Percentiles rank a stretch among this genome's conserved stretches.
Evolutionary conservation across 2,113 vertebrate species (phyloP).

Genomic region (Silurus meridionalis): DNA sequence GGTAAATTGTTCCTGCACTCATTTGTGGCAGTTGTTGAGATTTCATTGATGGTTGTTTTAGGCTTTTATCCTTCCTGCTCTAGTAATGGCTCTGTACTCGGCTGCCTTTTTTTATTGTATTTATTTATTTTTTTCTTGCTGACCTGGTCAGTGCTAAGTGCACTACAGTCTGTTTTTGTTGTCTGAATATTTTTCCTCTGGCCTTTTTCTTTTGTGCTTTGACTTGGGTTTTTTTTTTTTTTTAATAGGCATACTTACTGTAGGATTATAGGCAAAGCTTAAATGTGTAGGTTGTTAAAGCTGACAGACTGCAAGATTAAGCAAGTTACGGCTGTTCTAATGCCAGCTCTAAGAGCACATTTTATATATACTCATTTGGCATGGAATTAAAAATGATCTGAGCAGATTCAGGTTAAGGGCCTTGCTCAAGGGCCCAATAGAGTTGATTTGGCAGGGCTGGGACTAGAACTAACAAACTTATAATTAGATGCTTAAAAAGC

Average conservation of each 20-base stretch:
- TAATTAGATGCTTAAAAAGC: neutral
- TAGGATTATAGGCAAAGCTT: neutral
- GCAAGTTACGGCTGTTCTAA: neutral
- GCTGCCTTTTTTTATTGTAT: neutral
- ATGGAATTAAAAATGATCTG: neutral
- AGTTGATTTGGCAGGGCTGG: neutral
- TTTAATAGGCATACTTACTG: neutral
- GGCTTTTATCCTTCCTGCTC: conserved; percentile 10
- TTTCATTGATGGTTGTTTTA: neutral
- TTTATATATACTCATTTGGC: neutral
- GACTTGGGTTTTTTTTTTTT: neutral
- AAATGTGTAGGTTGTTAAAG: neutral
- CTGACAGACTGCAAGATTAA: neutral
- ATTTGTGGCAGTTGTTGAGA: neutral
- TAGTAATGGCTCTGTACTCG: neutral
- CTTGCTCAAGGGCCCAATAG: neutral
- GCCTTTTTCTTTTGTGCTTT: neutral
- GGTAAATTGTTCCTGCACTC: neutral
- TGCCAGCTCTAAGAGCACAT: neutral
- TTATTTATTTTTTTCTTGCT: neutral
- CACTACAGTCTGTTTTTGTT: conserved; percentile 10
- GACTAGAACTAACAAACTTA: neutral
- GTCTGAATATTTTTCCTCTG: neutral
- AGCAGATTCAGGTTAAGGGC: neutral
- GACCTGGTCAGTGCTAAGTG: conserved; percentile 10